Base-by-base conservation (phyloP, 2,113 vertebrate species). In the Acrocephalus kingi region DNA sequence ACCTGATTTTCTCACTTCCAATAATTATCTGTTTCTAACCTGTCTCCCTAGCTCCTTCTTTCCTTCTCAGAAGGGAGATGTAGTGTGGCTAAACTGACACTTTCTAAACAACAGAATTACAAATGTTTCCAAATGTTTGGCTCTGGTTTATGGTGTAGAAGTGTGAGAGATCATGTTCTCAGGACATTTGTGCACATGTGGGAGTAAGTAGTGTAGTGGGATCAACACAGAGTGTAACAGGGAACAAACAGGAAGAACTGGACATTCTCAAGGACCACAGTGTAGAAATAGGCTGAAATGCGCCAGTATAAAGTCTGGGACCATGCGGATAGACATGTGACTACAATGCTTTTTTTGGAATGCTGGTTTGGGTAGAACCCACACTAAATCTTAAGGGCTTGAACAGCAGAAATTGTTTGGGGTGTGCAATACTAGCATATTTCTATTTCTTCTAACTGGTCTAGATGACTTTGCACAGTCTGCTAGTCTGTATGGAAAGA, bases 151-250 rank as follows among this genome's bases (percentile, higher is more conserved):
- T 66, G 37, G 33, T 63, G 24, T 35, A 59, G 25, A 52, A 84
- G 30, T 56, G 17, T 75, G 64, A 84, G n/a, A 33, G 33, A 37
- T 78, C 23, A 3, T 17, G 6, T 92, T 78, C 39, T 5, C 9
- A 69, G 43, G 64, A 63, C 21, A 45, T 63, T 56, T 81, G 31
- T 31, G 51, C 33, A 17, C 43, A 39, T 6, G 23, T 69, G 28
- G 35, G 68, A 67, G 19, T 23, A 61, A 68, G 21, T 30, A 75
- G 6, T 0, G 0, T 49, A 62, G 63, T 0, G 0, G 35, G 18
- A 56, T 68, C 39, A 27, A 21, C 4, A 10, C 7, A 13, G 45
- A 64, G 31, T 48, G 23, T 41, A 74, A 59, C 1, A 49, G 48
- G 62, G 37, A 87, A 45, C 64, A 86, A 56, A 24, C 11, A 52